Percentiles rank a stretch among this genome's conserved stretches.
Conservation (phyloP, 2,888 invertebrate genomes). For the Drosophila maculinotata region DNA sequence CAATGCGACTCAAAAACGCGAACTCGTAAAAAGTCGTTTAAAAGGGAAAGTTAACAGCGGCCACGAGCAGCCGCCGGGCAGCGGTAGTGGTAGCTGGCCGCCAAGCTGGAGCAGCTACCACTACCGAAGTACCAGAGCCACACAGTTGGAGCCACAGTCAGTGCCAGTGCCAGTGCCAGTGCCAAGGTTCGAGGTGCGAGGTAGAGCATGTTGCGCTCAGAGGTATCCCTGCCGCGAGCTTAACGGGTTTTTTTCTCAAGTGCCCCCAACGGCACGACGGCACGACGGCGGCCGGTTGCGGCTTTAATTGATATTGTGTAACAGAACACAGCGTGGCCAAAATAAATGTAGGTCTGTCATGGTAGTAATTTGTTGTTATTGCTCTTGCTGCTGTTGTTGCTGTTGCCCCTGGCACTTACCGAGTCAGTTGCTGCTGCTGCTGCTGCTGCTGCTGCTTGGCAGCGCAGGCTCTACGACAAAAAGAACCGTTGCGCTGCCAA, state of each 20-base stretch:
- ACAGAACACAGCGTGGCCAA: slow-evolving; percentile 76
- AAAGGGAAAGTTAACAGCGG: slow-evolving; percentile 78
- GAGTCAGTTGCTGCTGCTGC: slow-evolving; percentile 7
- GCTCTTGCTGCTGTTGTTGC: slow-evolving; percentile 13
- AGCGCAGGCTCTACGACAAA: slow-evolving; percentile 38
- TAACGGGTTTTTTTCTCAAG: slow-evolving; percentile 77
- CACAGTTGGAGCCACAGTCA: slow-evolving; percentile 14
- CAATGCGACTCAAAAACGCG: slow-evolving; percentile 45
- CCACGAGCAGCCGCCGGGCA: slow-evolving; percentile 8
- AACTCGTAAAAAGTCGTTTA: slow-evolving; percentile 73
- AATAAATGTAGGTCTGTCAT: slow-evolving; percentile 66
- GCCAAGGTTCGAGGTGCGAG: slow-evolving; percentile 59
- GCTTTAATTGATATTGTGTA: slow-evolving; percentile 76
- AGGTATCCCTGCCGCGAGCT: slow-evolving; percentile 62
- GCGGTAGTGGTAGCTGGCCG: slow-evolving; percentile 15
- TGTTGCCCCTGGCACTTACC: slow-evolving; percentile 47
- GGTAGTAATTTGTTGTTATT: slow-evolving; percentile 58
- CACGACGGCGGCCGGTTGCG: slow-evolving; percentile 35
- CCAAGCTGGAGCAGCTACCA: slow-evolving; percentile 19
- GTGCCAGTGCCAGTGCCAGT: slow-evolving; percentile 24
- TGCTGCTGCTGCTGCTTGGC: slow-evolving; percentile 13
- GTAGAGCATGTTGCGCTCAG: slow-evolving; percentile 68
- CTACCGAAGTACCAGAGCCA: slow-evolving; percentile 29
- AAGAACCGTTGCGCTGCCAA: slow-evolving; percentile 79
- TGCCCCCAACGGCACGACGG: slow-evolving; percentile 30